Conservation (phyloP, 1,140 invertebrate genomes). For the Zaprionus ornatus region DNA sequence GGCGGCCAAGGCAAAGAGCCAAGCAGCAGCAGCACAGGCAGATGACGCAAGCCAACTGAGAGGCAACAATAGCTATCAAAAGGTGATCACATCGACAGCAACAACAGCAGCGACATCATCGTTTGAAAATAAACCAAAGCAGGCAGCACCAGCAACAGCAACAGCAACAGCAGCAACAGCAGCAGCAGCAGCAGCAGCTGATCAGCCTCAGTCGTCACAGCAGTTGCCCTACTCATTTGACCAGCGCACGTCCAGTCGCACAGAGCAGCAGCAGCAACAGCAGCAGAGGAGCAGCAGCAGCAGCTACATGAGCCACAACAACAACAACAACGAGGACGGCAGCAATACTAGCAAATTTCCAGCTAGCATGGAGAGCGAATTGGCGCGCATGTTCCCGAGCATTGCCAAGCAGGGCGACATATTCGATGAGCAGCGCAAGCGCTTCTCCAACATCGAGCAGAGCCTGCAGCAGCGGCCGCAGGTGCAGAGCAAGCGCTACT, state of each 20-base stretch:
- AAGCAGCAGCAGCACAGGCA: constrained; percentile 45
- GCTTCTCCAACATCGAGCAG: constrained; percentile 77
- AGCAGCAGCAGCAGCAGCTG: constrained; percentile 35
- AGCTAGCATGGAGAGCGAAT: constrained; percentile 69
- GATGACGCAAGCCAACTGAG: constrained; percentile 73
- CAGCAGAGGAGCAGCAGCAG: constrained; percentile 27
- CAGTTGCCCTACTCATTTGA: constrained; percentile 36
- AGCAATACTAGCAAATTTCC: constrained; percentile 50
- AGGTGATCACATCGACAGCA: constrained; percentile 48
- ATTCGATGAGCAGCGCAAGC: constrained; percentile 72
- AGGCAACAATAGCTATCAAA: constrained; percentile 34
- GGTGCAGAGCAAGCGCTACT: constrained; percentile 65
- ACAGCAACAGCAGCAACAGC: no score
- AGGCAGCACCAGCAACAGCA: constrained; percentile 42
- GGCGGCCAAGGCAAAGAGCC: constrained; percentile 69
- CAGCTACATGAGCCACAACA: constrained; percentile 40
- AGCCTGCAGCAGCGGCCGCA: constrained; percentile 8
- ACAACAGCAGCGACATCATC: constrained; percentile 62
- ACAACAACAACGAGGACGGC: not conserved
- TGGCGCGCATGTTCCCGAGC: constrained; percentile 72
- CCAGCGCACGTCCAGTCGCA: constrained; percentile 31
- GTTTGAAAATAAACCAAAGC: constrained; percentile 79
- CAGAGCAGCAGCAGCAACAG: constrained; percentile 47
- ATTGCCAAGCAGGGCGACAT: constrained; percentile 60
- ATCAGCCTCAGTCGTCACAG: constrained; percentile 18